These are phyloP conservation scores for Periparus ater DNA, from an alignment of 2,797 vertebrate species.

Conservation along the genomic window DNA sequence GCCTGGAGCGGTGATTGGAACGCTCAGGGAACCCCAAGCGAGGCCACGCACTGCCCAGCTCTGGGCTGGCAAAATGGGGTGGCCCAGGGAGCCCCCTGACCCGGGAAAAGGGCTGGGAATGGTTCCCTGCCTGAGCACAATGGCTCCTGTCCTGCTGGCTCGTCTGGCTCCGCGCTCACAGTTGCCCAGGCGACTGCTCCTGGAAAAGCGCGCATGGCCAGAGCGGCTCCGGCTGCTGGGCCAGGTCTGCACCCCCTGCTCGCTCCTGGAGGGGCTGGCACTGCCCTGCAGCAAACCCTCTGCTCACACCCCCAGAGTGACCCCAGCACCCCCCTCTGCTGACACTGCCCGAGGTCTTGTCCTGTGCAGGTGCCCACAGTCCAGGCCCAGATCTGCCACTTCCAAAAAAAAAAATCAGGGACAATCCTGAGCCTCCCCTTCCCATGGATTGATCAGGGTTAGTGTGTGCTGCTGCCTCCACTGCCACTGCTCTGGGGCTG, in stretches of 20 bases:
- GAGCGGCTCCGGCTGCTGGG: background rate
- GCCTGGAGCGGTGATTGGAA: background rate
- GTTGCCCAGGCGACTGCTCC: slow-evolving; percentile 57
- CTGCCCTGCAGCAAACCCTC: background rate
- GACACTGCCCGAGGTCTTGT: background rate
- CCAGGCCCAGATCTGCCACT: background rate
- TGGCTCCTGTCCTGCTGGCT: background rate
- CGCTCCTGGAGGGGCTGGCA: background rate
- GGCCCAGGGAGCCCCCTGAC: background rate
- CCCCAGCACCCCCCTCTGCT: background rate
- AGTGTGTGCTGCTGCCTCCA: background rate
- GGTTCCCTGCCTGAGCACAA: background rate
- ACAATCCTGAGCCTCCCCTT: background rate
- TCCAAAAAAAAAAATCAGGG: background rate
- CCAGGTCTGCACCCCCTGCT: background rate
- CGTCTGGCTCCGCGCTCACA: background rate
- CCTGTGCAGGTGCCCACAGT: background rate
- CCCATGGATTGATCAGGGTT: fast-evolving
- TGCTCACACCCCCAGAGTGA: fast-evolving
- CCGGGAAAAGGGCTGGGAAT: background rate
- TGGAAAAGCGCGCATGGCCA: background rate
- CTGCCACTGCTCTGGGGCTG: background rate
- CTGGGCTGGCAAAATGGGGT: background rate
- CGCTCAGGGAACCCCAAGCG: background rate
- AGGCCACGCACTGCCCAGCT: background rate